Percentiles rank a stretch among this genome's conserved stretches.
Conservation (phyloP, 1,140 invertebrate genomes). For the Dryas iulia region DNA sequence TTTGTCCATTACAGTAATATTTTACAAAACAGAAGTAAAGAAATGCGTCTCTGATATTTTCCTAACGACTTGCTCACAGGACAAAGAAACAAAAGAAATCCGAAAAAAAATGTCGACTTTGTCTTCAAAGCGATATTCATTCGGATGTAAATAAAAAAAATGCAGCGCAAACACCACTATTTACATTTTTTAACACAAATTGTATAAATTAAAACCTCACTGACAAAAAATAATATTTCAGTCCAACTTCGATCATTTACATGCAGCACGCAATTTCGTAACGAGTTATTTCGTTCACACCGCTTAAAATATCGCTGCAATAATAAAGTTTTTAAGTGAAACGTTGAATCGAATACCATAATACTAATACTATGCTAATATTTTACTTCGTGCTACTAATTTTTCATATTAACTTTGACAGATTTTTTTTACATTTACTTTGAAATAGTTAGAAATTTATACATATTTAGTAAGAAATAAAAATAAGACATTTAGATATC, state of each 20-base stretch:
- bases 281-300: not conserved
- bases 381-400: not conserved
- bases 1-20: not conserved
- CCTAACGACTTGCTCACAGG: not conserved
- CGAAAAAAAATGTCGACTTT: not conserved
- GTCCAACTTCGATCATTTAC: slow-evolving; percentile 12
- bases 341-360: not conserved
- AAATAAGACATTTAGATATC: no score
- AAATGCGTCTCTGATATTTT: not conserved
- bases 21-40: not conserved
- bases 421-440: not conserved
- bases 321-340: not conserved
- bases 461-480: no score
- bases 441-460: not conserved
- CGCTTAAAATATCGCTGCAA: not conserved
- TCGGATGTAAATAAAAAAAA: not conserved
- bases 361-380: not conserved
- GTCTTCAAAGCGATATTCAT: slow-evolving; percentile 1
- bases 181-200: not conserved
- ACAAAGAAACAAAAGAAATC: not conserved
- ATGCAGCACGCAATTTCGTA: slow-evolving; percentile 1
- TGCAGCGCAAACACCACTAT: not conserved
- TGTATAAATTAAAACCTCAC: slow-evolving; percentile 8
- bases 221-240: slow-evolving; percentile 9
- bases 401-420: not conserved